Percentiles rank a stretch among this genome's conserved stretches.
Evolutionary conservation across 1,140 invertebrate species (phyloP).

Genomic region (Caerostris extrusa): DNA sequence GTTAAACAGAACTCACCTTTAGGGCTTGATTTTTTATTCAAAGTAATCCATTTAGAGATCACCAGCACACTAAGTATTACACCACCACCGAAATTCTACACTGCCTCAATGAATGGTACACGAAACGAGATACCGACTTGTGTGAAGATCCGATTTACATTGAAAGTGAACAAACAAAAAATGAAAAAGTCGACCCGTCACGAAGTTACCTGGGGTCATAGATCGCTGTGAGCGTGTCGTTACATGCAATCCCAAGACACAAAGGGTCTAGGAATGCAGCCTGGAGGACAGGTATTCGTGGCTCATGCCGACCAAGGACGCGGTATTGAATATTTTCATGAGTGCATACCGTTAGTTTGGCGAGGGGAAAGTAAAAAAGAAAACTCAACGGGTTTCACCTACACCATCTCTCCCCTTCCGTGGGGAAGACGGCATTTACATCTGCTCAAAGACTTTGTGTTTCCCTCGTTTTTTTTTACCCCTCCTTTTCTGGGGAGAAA

Average conservation of each 20-base stretch:
- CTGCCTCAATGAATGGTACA: neutral
- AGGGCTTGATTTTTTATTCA: too few species aligned
- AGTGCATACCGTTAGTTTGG: neutral
- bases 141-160: neutral
- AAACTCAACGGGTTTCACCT: neutral
- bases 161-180: conserved; percentile 6
- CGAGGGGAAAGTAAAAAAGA: neutral
- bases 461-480: neutral
- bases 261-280: neutral
- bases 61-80: too few species aligned
- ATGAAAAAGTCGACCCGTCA: neutral
- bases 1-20: too few species aligned
- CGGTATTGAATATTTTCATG: conserved; percentile 1
- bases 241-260: neutral
- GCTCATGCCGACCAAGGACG: neutral
- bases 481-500: neutral
- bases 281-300: neutral
- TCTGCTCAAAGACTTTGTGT: neutral
- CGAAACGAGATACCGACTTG: neutral
- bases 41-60: too few species aligned
- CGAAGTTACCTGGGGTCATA: neutral
- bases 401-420: neutral
- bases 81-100: neutral
- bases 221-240: neutral
- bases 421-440: neutral